Base-by-base conservation (phyloP, 2,888 invertebrate genomes). In the Sarcophaga rosellei region DNA sequence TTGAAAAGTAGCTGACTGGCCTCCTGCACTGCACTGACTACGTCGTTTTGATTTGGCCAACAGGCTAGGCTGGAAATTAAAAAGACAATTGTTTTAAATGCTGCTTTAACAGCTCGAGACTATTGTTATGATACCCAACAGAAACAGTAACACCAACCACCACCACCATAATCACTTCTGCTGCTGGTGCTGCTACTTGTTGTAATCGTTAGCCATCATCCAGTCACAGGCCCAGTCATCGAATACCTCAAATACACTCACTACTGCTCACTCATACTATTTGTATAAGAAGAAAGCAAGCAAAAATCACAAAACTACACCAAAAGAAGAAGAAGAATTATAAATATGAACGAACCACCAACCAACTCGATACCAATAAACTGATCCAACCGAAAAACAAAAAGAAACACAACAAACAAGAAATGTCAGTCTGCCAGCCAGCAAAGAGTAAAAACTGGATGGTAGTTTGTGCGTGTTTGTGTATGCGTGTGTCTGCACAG, bases 371-470 rank as follows among this genome's bases (percentile, higher is more conserved):
- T 84, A 45, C 66, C 85, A 77, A 11, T 25, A 57, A 69, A 77
- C 62, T 65, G 73, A 79, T 77, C 57, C 63, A 72, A 68, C 73
- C 75, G 44, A n/a, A 17, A 62, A 74, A 65, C 21, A 68, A 83
- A 84, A 82, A 63, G 44, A 47, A 85, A 85, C 80, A 83, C 88
- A 86, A 53, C 3, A 53, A 53, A 3, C 53, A 53, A 53, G 12
- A 53, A 53, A 53, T 53, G 53, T 17, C 53, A 53, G 53, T 53
- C 17, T 53, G 53, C 53, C 53, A 88, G 88, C 88, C 88, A 90
- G 81, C 89, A 86, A 86, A 77, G 89, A 90, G 63, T 53, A 10
- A 35, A 35, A 35, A 35, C 88, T 89, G 88, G 88, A 88, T 88
- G 88, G 89, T 25, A 63, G 62, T 12, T 23, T 44, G 6, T 69